A percentile compares a stretch with the other conserved stretches of the same genome.
Evolutionary conservation across 2,113 vertebrate species (phyloP).

Genomic region (Psilopogon haemacephalus): DNA sequence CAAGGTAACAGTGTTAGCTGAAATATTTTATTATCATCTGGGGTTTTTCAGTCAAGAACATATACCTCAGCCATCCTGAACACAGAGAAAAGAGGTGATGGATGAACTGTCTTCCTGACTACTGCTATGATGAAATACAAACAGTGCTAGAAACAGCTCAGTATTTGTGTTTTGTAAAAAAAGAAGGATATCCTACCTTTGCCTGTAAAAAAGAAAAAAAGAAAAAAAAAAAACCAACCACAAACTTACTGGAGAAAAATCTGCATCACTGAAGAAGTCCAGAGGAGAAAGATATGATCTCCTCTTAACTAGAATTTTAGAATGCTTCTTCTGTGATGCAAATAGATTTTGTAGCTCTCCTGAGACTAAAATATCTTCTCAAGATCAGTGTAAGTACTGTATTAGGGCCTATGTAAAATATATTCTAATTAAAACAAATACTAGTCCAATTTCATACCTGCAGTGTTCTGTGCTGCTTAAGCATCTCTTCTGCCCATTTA

Average conservation of each 20-base stretch:
- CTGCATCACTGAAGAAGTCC: background rate
- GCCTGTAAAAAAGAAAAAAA: background rate
- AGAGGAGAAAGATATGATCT: background rate
- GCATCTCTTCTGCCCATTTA: background rate
- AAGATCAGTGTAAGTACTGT: background rate
- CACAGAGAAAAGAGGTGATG: background rate
- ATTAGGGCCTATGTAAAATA: background rate
- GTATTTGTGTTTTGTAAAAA: background rate
- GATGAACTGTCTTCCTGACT: background rate
- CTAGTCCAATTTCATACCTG: background rate
- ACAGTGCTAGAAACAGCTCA: background rate
- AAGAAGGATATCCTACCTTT: background rate
- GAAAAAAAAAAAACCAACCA: too few relatives aligned
- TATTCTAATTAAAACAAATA: background rate
- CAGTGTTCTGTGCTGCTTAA: background rate
- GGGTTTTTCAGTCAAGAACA: background rate
- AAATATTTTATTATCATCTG: background rate
- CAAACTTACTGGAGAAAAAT: background rate
- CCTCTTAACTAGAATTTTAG: background rate
- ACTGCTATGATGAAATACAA: background rate
- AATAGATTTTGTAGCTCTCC: background rate
- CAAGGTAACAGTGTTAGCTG: background rate
- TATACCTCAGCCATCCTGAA: background rate
- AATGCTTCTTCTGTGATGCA: background rate
- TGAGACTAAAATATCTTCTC: background rate